Evolutionary conservation across 1,140 invertebrate species (phyloP), one percentile per base, ranked within the genome.

Genomic region (Hycleus phaleratus): DNA sequence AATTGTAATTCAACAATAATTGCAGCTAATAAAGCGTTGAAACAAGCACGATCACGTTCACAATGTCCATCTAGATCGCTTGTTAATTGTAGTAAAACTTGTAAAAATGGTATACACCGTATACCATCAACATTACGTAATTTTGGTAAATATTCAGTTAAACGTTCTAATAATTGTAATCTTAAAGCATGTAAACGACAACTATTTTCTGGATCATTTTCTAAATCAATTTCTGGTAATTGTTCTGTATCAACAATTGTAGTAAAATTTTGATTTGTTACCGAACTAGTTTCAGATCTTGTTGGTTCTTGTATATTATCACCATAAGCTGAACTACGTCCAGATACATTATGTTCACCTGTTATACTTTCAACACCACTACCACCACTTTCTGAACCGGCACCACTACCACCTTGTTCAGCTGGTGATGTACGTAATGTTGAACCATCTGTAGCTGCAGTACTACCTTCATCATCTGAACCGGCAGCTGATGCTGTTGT

Each of bases 381-480:
- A 49, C 89, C 90, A 43, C 88, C 88, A 74, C 90, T 92, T 71
- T 94, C 92, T 39, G 88, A 92, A 39, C 85, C 86, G 45, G 81
- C 81, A 6, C 79, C 83, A 56, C 85, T 88, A 53, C 88, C 86
- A 61, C 81, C 82, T 73, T 87, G 86, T 71, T 92, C 90, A 2
- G 90, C 90, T 1, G 91, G 91, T 0, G 91, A 95, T 9, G 92
- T 95, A 60, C 92, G 81, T 48, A 95, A 76, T 1, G 91, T 94
- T 45, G 90, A 94, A 32, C 91, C 92, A 75, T 95, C 93, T 3
- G 91, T 95, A 3, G 91, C 93, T 38, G 91, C 91, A 48, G 91
- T 95, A 58, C 90, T 93, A n/a, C 87, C 88, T 77, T 97, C 95
- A 73, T 97, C 94, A 75, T 97, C 93, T 39, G 91, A 93, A 2